A percentile compares a stretch with the other conserved stretches of the same genome.
Conservation (phyloP, 1,140 invertebrate genomes). For the Battus philenor region DNA sequence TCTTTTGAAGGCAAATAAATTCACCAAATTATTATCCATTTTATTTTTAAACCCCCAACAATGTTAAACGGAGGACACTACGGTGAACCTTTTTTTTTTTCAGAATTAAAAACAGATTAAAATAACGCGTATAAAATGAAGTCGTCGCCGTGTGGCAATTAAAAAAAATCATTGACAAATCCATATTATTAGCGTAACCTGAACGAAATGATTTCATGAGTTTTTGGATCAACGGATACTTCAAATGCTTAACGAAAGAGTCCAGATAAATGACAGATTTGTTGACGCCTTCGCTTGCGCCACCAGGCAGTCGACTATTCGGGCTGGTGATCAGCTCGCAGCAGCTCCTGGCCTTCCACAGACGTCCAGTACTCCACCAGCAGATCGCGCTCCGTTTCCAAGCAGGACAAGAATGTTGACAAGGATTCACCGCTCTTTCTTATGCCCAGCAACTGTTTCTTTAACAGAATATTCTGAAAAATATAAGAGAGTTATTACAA, state of each 20-base stretch:
- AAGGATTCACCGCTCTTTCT: conserved; percentile 29
- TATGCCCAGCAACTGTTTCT: conserved; percentile 54
- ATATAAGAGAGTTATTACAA: no score
- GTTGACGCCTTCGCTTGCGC: neutral
- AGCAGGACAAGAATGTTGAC: conserved; percentile 38
- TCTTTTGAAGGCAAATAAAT: no score
- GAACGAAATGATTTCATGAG: neutral
- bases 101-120: no score
- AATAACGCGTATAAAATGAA: no score
- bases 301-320: conserved; percentile 20
- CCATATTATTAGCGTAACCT: neutral
- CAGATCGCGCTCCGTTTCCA: conserved; percentile 55
- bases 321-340: conserved; percentile 32
- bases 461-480: conserved; percentile 52
- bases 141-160: no score
- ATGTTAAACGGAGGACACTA: no score
- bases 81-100: no score
- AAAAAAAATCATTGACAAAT: neutral
- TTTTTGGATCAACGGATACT: neutral
- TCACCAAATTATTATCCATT: no score
- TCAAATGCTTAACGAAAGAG: conserved; percentile 1
- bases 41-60: no score
- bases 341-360: conserved; percentile 45
- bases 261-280: conserved; percentile 5
- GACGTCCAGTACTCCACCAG: conserved; percentile 62